A percentile compares a stretch with the other conserved stretches of the same genome.
These are phyloP conservation scores for Acanthiza pusilla DNA, from an alignment of 2,797 vertebrate genomes.

Conservation along the genomic window DNA sequence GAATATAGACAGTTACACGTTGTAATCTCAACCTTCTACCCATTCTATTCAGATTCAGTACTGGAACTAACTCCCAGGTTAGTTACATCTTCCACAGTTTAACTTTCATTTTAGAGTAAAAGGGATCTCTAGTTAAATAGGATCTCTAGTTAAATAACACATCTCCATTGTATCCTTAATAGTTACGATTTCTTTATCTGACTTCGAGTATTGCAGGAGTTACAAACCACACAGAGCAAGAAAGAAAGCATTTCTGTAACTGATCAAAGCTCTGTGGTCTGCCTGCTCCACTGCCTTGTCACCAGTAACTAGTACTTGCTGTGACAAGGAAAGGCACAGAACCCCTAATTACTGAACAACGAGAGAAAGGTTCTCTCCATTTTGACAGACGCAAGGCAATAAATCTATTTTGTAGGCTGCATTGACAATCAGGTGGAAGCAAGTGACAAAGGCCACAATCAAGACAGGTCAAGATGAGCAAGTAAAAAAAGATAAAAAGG, in stretches of 20 bases:
- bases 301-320: background rate
- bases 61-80: background rate
- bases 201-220: background rate
- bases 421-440: background rate
- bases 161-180: background rate
- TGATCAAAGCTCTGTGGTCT: background rate
- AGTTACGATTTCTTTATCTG: background rate
- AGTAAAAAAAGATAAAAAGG: background rate
- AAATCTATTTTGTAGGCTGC: background rate
- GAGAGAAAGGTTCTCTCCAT: background rate
- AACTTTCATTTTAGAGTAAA: background rate
- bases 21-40: background rate
- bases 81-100: background rate
- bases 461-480: background rate
- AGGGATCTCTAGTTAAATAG: background rate
- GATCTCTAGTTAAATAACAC: background rate
- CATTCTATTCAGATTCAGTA: background rate
- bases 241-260: background rate
- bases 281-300: background rate
- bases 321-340: background rate
- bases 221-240: background rate
- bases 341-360: background rate
- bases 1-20: background rate
- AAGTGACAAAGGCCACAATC: background rate
- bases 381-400: background rate